Evolutionary conservation across 2,113 vertebrate species (phyloP).

Genomic region (Lophochroa leadbeateri): DNA sequence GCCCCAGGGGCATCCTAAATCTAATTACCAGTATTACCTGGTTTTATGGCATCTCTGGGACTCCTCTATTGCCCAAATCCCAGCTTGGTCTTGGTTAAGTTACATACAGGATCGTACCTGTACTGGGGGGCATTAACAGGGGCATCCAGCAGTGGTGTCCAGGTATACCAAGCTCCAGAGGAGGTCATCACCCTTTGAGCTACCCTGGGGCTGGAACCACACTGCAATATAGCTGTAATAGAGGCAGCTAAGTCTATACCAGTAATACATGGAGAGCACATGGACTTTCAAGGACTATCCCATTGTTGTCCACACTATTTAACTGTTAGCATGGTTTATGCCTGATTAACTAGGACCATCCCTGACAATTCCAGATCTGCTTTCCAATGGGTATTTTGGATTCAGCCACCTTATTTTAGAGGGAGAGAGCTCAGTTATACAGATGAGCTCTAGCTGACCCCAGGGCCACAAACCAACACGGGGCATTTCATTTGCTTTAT

Average conservation of each 20-base stretch:
- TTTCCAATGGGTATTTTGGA: neutral
- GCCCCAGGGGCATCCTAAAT: too few species aligned
- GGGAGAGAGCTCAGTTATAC: neutral
- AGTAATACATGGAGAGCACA: neutral
- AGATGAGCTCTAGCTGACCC: neutral
- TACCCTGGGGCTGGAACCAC: neutral
- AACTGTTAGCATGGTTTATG: neutral
- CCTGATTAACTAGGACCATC: neutral
- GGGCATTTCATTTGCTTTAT: neutral
- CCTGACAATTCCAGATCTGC: neutral
- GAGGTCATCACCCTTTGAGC: neutral
- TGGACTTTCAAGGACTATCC: neutral
- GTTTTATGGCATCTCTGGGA: neutral
- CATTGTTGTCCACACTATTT: neutral
- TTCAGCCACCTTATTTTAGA: neutral
- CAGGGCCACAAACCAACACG: neutral
- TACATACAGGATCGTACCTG: neutral
- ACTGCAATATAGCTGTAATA: neutral
- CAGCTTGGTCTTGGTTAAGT: neutral
- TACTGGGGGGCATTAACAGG: fast-evolving
- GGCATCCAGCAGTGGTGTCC: neutral
- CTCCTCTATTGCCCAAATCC: neutral
- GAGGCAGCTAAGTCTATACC: neutral
- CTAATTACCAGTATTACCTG: too few species aligned
- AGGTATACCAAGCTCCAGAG: neutral